A percentile compares a stretch with the other conserved stretches of the same genome.
Conservation (phyloP, 2,797 vertebrate genomes). For the Anisognathus igniventris region DNA sequence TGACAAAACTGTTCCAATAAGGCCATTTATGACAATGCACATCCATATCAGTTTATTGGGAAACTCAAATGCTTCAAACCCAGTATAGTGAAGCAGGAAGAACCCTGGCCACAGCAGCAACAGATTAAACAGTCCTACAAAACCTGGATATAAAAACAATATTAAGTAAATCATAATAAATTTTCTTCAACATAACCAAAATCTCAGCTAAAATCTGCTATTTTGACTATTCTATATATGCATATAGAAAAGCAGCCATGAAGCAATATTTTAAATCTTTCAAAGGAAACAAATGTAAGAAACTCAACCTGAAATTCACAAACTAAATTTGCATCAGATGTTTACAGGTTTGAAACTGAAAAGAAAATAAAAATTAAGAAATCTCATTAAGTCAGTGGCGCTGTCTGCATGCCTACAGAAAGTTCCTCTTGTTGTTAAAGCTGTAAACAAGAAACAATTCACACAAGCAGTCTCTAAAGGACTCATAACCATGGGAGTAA, state of each 20-base stretch:
- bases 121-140: conserved; percentile 95
- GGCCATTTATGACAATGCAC: conserved; percentile 94
- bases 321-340: neutral
- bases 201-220: neutral
- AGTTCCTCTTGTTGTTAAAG: neutral
- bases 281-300: neutral
- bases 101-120: conserved; percentile 96
- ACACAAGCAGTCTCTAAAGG: neutral
- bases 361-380: neutral
- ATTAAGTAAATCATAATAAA: neutral
- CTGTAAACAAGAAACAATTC: neutral
- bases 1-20: conserved; percentile 93
- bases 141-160: conserved; percentile 77
- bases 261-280: neutral
- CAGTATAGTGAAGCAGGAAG: conserved; percentile 92
- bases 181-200: neutral
- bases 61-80: conserved; percentile 92
- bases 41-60: conserved; percentile 91
- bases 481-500: neutral
- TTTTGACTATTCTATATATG: neutral
- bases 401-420: neutral
- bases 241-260: neutral
- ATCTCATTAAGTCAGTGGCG: neutral
- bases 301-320: neutral
- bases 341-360: neutral